Base-by-base conservation (phyloP, 1,140 invertebrate species). In the Lepeophtheirus salmonis region DNA sequence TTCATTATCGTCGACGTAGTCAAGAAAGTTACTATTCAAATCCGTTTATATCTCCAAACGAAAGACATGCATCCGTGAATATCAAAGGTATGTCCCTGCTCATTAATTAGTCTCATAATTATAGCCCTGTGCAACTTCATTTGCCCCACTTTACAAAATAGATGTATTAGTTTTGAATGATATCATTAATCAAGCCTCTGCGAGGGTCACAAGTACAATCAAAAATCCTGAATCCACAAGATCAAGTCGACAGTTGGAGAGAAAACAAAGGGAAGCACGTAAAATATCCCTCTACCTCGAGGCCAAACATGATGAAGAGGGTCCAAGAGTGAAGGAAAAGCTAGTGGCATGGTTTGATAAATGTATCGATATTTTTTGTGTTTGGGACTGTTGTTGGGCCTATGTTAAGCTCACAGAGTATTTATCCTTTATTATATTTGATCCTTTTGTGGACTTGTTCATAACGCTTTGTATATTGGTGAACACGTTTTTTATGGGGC, bases 141-240 rank as follows among this genome's bases (percentile, higher is more conserved):
- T 41, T 41, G 6, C 30, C 30, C 30, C n/a, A 10, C 30, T 41
- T 41, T 41, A 10, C n/a, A n/a, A n/a, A n/a, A 65, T 73, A 95
- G 91, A 97, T 79, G 89, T 96, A 54, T 90, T 95, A 87, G 89
- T 95, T 63, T 74, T 97, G 65, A 94, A 94, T 72, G 89, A 96
- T 71, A 92, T 97, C 64, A 89, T 96, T 64, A 90, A 95, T 71
- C 89, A 95, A 76, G 90, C 55, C 16, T 21, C 55, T 16, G 21
- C 23, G 1, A 16, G 16, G 18, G 55, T 12, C 21, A 10, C 50
- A 18, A 22, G 4, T 22, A 12, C 50, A 4, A 4, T 6, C 21
- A 16, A 52, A 16, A 4, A 52, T 16, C 50, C 50, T 21, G 21
- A 52, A 6, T 52, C 50, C 20, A 22, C 21, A 10, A 4, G 21